Evolutionary conservation across 2,113 vertebrate species (phyloP).

Genomic region (Nesospiza acunhae): DNA sequence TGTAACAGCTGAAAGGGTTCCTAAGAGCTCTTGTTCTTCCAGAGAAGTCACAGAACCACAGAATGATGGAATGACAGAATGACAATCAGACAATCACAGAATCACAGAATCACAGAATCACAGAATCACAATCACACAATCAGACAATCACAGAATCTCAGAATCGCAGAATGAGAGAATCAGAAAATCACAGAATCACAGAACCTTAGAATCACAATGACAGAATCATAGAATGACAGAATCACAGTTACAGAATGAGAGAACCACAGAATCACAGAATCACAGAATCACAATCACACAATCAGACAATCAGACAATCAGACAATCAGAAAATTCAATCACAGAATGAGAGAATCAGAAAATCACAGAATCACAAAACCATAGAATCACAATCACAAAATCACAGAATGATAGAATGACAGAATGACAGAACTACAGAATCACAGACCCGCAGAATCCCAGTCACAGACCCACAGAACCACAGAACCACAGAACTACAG

Average conservation of each 20-base stretch:
- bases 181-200: background rate
- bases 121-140: background rate
- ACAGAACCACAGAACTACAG: background rate
- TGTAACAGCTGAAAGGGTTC: background rate
- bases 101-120: background rate
- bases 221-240: background rate
- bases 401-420: background rate
- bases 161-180: too few species aligned
- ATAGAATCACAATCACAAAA: background rate
- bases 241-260: background rate
- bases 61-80: too few species aligned
- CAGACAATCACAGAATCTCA: background rate
- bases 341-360: too few species aligned
- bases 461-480: too few species aligned
- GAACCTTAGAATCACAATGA: background rate
- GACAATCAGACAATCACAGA: background rate
- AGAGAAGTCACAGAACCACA: background rate
- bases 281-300: background rate
- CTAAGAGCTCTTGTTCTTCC: background rate
- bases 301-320: too few species aligned
- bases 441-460: background rate
- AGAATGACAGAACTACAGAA: background rate
- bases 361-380: too few species aligned
- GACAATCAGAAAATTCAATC: too few species aligned
- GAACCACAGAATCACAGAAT: too few species aligned